Base-by-base conservation (phyloP, 2,797 vertebrate species). In the Coccyzus lansbergi region DNA sequence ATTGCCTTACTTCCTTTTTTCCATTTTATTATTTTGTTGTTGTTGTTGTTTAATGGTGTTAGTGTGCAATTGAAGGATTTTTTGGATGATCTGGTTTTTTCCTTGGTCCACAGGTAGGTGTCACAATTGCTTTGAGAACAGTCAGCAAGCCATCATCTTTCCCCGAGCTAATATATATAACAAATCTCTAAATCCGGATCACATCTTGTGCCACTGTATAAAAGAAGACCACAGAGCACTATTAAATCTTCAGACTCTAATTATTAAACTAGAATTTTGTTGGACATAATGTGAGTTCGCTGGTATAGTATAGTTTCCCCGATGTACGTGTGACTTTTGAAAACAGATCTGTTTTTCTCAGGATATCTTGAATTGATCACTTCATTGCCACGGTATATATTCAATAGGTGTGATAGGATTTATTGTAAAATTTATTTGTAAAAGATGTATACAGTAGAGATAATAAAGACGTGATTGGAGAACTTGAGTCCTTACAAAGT, bases 101-200 rank as follows among this genome's bases (percentile, higher is more conserved):
- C 98, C 98, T 98, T 98, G 98, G 98, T 98, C 98, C 98, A 98
- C 99, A 99, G 99, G 98, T 99, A 99, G 99, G 98, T 99, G 99
- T 99, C 98, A 99, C 99, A 99, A 98, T 99, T 99, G 99, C 98
- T 99, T 98, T 99, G 98, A 98, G 97, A 98, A 98, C 98, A 98
- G 97, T 97, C 97, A 98, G 97, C 98, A 98, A 98, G 98, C 98
- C 98, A 96, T 98, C 98, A 98, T 98, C 97, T 97, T 97, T 98
- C 97, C 97, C 98, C 92, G 84, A 97, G 97, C 97, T 97, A 98
- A 98, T 98, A 98, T 97, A 97, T 97, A 97, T 97, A 98, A 97
- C 97, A 97, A 98, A 98, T 97, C 97, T 98, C 96, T 98, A 97
- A 97, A 98, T 98, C 98, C 93, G 97, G 98, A 99, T 97, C 96